Base-by-base conservation (phyloP, 2,888 invertebrate species). In the Leptothorax acervorum region DNA sequence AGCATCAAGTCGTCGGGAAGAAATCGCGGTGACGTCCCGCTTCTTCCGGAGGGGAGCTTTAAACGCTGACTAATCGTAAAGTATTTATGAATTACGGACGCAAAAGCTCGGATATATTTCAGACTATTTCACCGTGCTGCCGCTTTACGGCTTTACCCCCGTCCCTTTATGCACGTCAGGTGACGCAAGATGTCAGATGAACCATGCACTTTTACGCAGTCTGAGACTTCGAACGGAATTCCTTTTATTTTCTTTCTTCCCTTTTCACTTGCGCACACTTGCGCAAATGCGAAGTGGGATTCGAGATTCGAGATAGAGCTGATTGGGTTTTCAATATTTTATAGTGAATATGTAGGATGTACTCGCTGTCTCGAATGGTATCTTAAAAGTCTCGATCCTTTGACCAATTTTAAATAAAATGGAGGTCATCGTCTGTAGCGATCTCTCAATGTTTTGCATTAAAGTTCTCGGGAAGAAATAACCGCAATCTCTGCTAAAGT, bases 341-440 rank as follows among this genome's bases (percentile, higher is more conserved):
- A 68, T 11, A 68, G 42, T 12, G 31, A 55, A 45, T n/a, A 53
- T 31, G 53, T n/a, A 45, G 31, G 35, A 78, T n/a, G 8, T 15
- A 63, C 11, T 0, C 15, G 51, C 23, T 23, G 23, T 23, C 23
- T 23, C 15, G 53, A 53, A 76, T 11, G n/a, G 15, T 45, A 35
- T 57, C 15, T 55, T 35, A 45, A 12, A 68, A n/a, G 45, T 45
- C 6, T 45, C 3, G n/a, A 57, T 55, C 3, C 31, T 57, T 78
- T 57, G 68, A 42, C 18, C 45, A 39, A 23, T 57, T 78, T 78
- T 15, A 48, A 76, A 63, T n/a, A 39, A 63, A 76, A 63, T 75
- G 18, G 9, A 65, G 23, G 15, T 45, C 9, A 65, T 28, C 18
- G 57, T 45, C 57, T 31, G 68, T 68, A 15, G 12, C 18, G 45